A percentile compares a stretch with the other conserved stretches of the same genome.
phyloP scores from a whole-genome alignment of 2,888 invertebrate species.

The Hofmannophila pseudospretella region DNA sequence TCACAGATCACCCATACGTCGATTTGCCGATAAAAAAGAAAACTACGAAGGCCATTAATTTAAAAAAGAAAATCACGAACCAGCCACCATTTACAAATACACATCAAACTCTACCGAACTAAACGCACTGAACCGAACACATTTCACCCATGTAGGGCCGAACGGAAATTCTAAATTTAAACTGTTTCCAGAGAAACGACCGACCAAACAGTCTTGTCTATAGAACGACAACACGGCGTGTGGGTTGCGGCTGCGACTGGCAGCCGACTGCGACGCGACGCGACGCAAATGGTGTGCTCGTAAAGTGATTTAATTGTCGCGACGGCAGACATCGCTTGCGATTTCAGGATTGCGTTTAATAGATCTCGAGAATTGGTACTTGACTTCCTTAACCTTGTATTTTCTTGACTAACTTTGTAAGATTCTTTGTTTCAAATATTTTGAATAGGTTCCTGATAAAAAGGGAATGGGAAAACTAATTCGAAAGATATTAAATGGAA shows the following conservation, averaged over 20 bases:
- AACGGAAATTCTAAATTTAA: conserved; percentile 75
- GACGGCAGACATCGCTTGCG: conserved; percentile 18
- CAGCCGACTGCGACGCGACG: conserved; percentile 40
- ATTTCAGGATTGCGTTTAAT: background rate
- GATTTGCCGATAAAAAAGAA: conserved; percentile 28
- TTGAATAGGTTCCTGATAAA: too few relatives aligned
- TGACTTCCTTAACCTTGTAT: background rate
- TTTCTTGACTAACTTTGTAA: too few relatives aligned
- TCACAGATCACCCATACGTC: conserved; percentile 29
- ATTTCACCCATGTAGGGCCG: conserved; percentile 65
- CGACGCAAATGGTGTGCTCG: background rate
- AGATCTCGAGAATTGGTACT: background rate
- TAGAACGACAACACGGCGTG: conserved; percentile 53
- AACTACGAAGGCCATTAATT: too few relatives aligned
- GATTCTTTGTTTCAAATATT: too few relatives aligned
- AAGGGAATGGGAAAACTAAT: too few relatives aligned
- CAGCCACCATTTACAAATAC: too few relatives aligned
- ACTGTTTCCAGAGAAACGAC: conserved; percentile 68
- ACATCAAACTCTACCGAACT: conserved; percentile 24
- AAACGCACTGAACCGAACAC: conserved; percentile 52
- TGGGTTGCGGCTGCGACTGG: too few relatives aligned
- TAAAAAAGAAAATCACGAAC: too few relatives aligned
- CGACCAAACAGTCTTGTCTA: conserved; percentile 53
- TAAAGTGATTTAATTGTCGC: conserved; percentile 57
- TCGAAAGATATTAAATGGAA: too few relatives aligned